A percentile compares a stretch with the other conserved stretches of the same genome.
These are phyloP conservation scores for Hylyphantes graminicola DNA, from an alignment of 1,140 invertebrate species.

Conservation along the genomic window DNA sequence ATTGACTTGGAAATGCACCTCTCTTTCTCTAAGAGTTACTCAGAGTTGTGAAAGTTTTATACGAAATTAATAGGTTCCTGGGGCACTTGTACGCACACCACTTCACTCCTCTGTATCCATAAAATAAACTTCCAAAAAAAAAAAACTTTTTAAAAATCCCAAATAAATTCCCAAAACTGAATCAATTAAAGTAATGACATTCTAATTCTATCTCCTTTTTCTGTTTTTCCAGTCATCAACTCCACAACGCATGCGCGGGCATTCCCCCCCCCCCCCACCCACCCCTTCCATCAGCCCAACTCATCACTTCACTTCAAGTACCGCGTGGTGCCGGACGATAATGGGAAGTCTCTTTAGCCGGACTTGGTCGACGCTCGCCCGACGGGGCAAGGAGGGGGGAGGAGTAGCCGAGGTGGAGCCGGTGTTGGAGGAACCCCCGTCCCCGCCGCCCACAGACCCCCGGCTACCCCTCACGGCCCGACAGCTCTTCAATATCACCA, in stretches of 20 bases:
- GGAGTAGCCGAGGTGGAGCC: not conserved
- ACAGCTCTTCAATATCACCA: slow-evolving; percentile 87
- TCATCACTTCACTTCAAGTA: not conserved
- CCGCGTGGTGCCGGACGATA: not conserved
- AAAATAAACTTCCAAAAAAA: too few relatives aligned
- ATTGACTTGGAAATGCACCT: too few relatives aligned
- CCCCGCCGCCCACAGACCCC: slow-evolving; percentile 74
- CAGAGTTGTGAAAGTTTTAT: too few relatives aligned
- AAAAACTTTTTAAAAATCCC: too few relatives aligned
- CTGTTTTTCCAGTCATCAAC: too few relatives aligned
- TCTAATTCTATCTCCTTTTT: too few relatives aligned
- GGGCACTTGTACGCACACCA: too few relatives aligned
- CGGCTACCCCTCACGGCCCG: slow-evolving; percentile 83
- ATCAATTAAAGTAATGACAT: too few relatives aligned
- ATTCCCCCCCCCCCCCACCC: not conserved
- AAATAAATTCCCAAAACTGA: too few relatives aligned
- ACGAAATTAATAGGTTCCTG: too few relatives aligned
- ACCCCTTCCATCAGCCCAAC: not conserved
- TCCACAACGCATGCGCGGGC: slow-evolving; percentile 1
- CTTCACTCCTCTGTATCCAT: too few relatives aligned
- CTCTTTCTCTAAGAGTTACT: too few relatives aligned
- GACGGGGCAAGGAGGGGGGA: slow-evolving; percentile 19
- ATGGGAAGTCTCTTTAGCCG: slow-evolving; percentile 45
- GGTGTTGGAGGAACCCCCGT: slow-evolving; percentile 39
- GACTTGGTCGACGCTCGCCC: slow-evolving; percentile 14